Evolutionary conservation across 2,113 vertebrate species (phyloP).

Genomic region (Pygathrix nemaeus): DNA sequence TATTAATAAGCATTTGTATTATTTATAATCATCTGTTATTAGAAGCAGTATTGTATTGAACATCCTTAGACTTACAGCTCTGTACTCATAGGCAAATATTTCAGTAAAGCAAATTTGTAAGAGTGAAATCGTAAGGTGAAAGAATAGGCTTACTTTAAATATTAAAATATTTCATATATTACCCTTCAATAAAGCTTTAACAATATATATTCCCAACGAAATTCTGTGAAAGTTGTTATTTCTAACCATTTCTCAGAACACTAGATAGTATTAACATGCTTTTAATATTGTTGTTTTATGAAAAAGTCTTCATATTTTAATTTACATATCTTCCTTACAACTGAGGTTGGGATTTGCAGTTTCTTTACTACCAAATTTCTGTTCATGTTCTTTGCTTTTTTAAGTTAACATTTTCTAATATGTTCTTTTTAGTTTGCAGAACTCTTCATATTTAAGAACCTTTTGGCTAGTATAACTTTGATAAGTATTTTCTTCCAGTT

Average conservation of each 20-base stretch:
- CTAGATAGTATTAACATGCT: neutral
- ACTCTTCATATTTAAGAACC: neutral
- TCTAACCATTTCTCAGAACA: neutral
- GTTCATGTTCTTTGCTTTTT: neutral
- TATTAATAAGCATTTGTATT: slow-evolving; percentile 1
- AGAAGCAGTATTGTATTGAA: neutral
- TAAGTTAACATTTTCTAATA: neutral
- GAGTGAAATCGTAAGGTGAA: neutral
- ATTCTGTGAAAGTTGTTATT: neutral
- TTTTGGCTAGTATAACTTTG: neutral
- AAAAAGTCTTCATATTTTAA: neutral
- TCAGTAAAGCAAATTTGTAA: neutral
- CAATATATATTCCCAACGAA: neutral
- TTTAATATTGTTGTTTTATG: neutral
- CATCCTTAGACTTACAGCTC: neutral
- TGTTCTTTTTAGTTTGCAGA: neutral
- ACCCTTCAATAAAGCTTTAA: neutral
- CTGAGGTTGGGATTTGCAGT: neutral
- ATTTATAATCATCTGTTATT: neutral
- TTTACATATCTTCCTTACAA: neutral
- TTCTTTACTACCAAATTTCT: neutral
- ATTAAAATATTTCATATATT: neutral
- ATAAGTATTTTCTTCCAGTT: slow-evolving; percentile 10
- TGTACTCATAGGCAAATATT: neutral
- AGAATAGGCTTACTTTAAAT: neutral